These are phyloP conservation scores for Pleuronectes platessa DNA, from an alignment of 2,113 vertebrate genomes.

Conservation along the genomic window DNA sequence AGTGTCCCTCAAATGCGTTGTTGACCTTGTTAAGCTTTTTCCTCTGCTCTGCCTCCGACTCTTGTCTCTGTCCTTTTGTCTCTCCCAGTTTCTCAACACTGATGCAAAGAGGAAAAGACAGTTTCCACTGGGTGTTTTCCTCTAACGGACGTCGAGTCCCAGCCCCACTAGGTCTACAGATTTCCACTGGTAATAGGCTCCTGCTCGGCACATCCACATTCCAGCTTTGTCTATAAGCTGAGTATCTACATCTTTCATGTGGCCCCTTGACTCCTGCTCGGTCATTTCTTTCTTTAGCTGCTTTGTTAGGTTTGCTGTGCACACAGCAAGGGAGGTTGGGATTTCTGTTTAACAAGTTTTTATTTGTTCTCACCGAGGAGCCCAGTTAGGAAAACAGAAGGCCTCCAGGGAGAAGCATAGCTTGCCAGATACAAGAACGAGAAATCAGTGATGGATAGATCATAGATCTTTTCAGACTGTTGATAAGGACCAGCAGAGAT, in stretches of 20 bases:
- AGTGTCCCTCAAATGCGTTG: constrained; percentile 60
- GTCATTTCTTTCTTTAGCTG: constrained; percentile 29
- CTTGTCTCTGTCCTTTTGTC: constrained; percentile 46
- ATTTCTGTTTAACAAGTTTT: constrained; percentile 69
- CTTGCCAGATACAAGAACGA: constrained; percentile 54
- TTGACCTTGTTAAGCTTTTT: constrained; percentile 70
- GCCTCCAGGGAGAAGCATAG: constrained; percentile 51
- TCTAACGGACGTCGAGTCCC: constrained; percentile 50
- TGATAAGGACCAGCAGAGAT: constrained; percentile 26
- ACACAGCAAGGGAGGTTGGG: constrained; percentile 29
- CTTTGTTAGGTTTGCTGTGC: constrained; percentile 48
- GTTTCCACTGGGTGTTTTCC: constrained; percentile 57
- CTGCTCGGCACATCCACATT: constrained; percentile 4
- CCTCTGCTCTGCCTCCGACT: constrained; percentile 19
- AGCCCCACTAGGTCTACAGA: constrained; percentile 31
- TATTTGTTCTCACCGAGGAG: constrained; percentile 55
- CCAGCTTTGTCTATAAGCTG: constrained; percentile 27
- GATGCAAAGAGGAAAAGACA: constrained; percentile 63
- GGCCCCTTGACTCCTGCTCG: constrained; percentile 32
- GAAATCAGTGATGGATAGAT: constrained; percentile 53
- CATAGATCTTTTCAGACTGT: constrained; percentile 34
- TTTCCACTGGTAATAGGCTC: constrained; percentile 43
- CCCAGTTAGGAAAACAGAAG: constrained; percentile 52
- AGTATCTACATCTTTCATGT: constrained; percentile 16
- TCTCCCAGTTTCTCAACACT: constrained; percentile 41